Evolutionary conservation across 2,888 invertebrate species (phyloP).

Genomic region (Folsomia manolachei): DNA sequence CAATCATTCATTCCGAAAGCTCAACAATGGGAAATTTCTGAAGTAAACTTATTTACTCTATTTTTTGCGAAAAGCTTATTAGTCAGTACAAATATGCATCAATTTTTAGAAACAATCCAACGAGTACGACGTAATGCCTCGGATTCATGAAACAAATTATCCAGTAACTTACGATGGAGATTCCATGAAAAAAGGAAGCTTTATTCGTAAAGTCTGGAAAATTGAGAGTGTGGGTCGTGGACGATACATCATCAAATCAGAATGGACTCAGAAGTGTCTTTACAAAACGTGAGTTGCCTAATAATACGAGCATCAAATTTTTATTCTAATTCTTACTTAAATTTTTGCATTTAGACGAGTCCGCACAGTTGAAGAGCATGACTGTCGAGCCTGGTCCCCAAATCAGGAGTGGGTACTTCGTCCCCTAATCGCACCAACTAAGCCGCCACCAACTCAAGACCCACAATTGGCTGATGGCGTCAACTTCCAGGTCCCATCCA

Average conservation of each 20-base stretch:
- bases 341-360: conserved; percentile 26
- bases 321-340: not conserved
- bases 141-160: conserved; percentile 37
- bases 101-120: conserved; percentile 32
- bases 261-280: conserved; percentile 39
- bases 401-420: conserved; percentile 39
- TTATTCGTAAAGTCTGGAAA: conserved; percentile 41
- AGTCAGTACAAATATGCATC: not conserved
- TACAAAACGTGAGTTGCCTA: conserved; percentile 45
- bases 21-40: conserved; percentile 39
- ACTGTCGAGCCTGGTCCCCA: conserved; percentile 37
- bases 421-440: conserved; percentile 30
- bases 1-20: conserved; percentile 41
- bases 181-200: conserved; percentile 36
- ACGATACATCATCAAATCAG: conserved; percentile 35
- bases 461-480: conserved; percentile 19
- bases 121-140: conserved; percentile 39
- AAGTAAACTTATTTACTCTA: conserved; percentile 29
- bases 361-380: conserved; percentile 38
- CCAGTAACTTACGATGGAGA: conserved; percentile 38
- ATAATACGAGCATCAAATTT: not conserved
- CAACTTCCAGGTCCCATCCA: conserved; percentile 34
- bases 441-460: conserved; percentile 24
- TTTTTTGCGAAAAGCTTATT: not conserved
- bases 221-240: conserved; percentile 40